Base-by-base conservation (phyloP, 1,140 invertebrate genomes). In the Anoplolepis gracilipes region DNA sequence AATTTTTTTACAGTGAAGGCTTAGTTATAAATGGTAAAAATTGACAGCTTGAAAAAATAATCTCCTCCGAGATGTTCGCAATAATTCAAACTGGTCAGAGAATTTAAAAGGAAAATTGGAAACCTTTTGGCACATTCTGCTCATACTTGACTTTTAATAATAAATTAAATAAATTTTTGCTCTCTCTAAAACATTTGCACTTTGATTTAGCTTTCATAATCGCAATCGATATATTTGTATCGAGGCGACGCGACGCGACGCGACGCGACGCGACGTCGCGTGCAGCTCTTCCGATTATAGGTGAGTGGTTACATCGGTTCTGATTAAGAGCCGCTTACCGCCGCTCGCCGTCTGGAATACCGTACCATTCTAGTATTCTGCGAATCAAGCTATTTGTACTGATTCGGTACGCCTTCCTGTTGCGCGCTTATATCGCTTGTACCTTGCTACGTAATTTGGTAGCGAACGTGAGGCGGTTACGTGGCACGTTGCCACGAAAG, bases 371-470 rank as follows among this genome's bases (percentile, higher is more conserved):
- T 72, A 82, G 78, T 82, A 82, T 82, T 82, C 78, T 59, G 78
- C 67, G 78, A 82, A 82, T 82, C 78, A 82, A 82, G 78, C 78
- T 82, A 82, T 82, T 72, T 82, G 67, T 82, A 82, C 78, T 82
- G 78, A 82, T 82, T 82, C 78, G 78, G 67, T 82, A 72, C 78
- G 78, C 61, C 67, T 82, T 82, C 78, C 78, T 82, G 78, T 82
- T 82, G 78, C 78, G 36, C 78, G 65, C 67, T 82, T 72, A 82
- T 82, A 82, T 67, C 78, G 78, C 78, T 73, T 72, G 78, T 73
- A 36, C 78, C 78, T 42, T 28, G 78, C 78, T 82, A 82, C 78
- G 78, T 82, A 82, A 82, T 82, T 82, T 82, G 78, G 78, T 82
- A 82, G 67, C 57, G 78, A 82, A 82, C 78, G 78, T 82, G 78